phyloP scores from a whole-genome alignment of 2,888 invertebrate genomes.

The Tricholauxania praeusta region DNA sequence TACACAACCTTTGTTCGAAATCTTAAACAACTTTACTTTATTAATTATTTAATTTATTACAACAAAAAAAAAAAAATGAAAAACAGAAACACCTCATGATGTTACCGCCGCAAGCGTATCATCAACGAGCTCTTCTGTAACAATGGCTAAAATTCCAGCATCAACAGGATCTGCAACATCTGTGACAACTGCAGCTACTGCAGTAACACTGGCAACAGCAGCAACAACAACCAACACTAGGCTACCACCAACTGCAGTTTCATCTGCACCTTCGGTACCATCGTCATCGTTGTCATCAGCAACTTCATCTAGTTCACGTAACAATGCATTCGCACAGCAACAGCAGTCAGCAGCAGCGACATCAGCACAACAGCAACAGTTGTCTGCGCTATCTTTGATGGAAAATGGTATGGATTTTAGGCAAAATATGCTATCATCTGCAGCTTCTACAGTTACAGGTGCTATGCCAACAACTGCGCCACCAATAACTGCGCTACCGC shows the following conservation, averaged over 20 bases:
- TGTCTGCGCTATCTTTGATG: conserved; percentile 41
- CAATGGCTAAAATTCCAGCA: conserved; percentile 45
- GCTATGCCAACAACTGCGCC: conserved; percentile 34
- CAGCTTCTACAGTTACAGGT: conserved; percentile 37
- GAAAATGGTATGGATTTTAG: conserved; percentile 63
- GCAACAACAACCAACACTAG: conserved; percentile 52
- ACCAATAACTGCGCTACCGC: conserved; percentile 36
- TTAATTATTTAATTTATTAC: no score
- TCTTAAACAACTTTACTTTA: not conserved
- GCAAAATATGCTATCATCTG: conserved; percentile 47
- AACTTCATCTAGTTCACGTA: conserved; percentile 28
- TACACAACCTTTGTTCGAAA: conserved; percentile 3
- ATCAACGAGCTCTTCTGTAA: conserved; percentile 37
- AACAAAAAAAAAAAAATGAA: conserved; percentile 25
- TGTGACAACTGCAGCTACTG: conserved; percentile 49
- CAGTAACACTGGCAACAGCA: conserved; percentile 51
- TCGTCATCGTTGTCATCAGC: conserved; percentile 38
- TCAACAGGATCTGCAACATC: conserved; percentile 47
- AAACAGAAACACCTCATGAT: conserved; percentile 41
- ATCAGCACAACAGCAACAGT: conserved; percentile 45
- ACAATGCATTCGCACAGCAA: not conserved
- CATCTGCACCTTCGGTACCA: conserved; percentile 49
- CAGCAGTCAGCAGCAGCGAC: conserved; percentile 42
- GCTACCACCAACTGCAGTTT: conserved; percentile 42
- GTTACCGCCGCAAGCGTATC: conserved; percentile 44